Base-by-base conservation (phyloP, 1,140 invertebrate species). In the Forficula auricularia region DNA sequence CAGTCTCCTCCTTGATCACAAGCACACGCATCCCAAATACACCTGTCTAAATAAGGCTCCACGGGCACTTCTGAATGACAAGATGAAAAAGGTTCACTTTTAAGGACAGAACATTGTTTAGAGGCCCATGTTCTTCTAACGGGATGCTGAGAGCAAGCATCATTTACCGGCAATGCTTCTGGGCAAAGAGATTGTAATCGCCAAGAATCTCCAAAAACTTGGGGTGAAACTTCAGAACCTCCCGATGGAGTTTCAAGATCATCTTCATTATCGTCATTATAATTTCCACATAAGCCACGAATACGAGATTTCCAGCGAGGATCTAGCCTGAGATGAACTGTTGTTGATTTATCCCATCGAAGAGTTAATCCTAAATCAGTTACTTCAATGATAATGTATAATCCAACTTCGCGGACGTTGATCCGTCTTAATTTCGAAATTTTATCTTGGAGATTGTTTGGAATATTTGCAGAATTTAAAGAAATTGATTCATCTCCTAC, bases 1-100 rank as follows among this genome's bases (percentile, higher is more conserved):
- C 88, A 94, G 57, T 91, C 87, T 0, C 77, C 87, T 14, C 87
- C 87, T 52, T 72, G 64, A 59, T 90, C 85, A 59, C 89, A 94
- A 18, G 76, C 83, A 60, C 86, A 92, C 1, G 81, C 70, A 60
- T 90, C 85, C 41, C 73, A 73, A 41, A 82, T 70, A 57, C 84
- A 89, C 33, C 77, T 72, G 47, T 72, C 62, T 38, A 77, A 53
- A 52, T 71, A 86, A 1, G 63, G 60, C 18, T 77, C 73, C 0
- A 81, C 65, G 0, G 77, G 68, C 2, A 91, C 82, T 58, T 86
- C 79, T 1, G 68, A 64, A 57, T 90, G 85, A 54, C 88, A 92
- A 9, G 70, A 57, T 30, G 71, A 57, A 59, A 92, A 91, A 6
- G 22, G 22, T 27, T 4, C 4, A 27, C 10, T 27, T 53, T 85